Conservation (phyloP, 1,140 invertebrate species). For the Meteorus sp. region DNA sequence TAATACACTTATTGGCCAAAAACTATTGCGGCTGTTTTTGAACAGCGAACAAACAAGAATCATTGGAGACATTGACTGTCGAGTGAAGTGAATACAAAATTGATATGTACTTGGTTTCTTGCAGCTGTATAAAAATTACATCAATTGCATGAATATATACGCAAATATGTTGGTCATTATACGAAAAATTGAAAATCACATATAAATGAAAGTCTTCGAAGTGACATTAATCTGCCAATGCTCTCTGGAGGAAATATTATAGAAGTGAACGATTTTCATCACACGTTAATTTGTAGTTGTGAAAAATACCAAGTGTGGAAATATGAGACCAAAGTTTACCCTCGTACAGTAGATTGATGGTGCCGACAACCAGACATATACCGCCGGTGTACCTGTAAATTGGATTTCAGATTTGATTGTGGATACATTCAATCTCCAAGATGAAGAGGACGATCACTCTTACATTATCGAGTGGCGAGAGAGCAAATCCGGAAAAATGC, state of each 20-base stretch:
- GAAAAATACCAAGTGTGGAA: background rate
- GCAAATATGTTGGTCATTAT: too few relatives aligned
- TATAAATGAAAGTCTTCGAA: background rate
- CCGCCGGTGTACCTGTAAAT: background rate
- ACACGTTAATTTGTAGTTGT: background rate
- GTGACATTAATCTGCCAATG: background rate
- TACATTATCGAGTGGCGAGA: background rate
- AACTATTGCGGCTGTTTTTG: slow-evolving; percentile 20
- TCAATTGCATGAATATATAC: too few relatives aligned
- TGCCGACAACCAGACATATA: background rate
- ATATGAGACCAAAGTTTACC: background rate
- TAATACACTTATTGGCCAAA: slow-evolving; percentile 28
- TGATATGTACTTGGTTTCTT: background rate
- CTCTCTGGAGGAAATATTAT: too few relatives aligned
- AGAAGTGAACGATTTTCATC: too few relatives aligned
- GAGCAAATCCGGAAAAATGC: background rate
- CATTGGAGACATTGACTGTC: background rate
- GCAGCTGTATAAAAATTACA: too few relatives aligned
- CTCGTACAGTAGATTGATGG: background rate
- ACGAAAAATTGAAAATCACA: background rate
- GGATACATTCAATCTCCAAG: background rate
- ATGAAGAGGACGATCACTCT: background rate
- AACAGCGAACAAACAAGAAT: slow-evolving; percentile 11
- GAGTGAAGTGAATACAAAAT: background rate
- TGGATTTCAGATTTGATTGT: background rate